A percentile compares a stretch with the other conserved stretches of the same genome.
phyloP scores from a whole-genome alignment of 2,797 vertebrate species.

The Enteromius mattozi region DNA sequence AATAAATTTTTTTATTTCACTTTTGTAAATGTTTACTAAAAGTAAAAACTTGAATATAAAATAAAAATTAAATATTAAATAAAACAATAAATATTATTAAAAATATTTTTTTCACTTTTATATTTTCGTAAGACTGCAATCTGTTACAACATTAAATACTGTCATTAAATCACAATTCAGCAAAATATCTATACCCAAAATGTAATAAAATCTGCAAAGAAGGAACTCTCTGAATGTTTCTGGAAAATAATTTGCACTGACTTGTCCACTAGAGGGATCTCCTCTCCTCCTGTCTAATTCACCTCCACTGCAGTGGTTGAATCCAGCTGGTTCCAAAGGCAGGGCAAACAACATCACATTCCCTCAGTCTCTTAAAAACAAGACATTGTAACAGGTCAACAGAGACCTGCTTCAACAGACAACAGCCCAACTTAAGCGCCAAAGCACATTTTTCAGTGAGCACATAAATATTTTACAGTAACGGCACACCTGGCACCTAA shows the following conservation, averaged over 20 bases:
- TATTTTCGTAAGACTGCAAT: too few species aligned
- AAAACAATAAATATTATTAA: neutral
- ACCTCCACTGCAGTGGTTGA: slow-evolving; percentile 31
- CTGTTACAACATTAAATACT: neutral
- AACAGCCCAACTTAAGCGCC: slow-evolving; percentile 64
- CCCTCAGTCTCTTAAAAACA: slow-evolving; percentile 57
- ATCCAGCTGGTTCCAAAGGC: slow-evolving; percentile 63
- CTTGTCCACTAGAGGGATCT: slow-evolving; percentile 77
- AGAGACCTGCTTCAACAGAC: slow-evolving; percentile 55
- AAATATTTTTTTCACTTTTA: too few species aligned
- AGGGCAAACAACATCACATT: slow-evolving; percentile 58
- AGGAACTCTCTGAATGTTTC: neutral
- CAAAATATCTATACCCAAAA: neutral
- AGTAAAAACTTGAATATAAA: neutral
- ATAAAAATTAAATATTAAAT: neutral
- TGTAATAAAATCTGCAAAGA: neutral
- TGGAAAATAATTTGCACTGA: neutral
- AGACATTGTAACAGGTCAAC: slow-evolving; percentile 59
- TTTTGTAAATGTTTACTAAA: neutral
- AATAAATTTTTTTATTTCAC: neutral
- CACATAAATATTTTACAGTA: slow-evolving; percentile 71
- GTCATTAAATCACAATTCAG: neutral
- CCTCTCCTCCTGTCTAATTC: slow-evolving; percentile 54
- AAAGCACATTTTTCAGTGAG: slow-evolving; percentile 67
- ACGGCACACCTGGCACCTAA: slow-evolving; percentile 67